Evolutionary conservation across 1,140 invertebrate species (phyloP), one percentile per base, ranked within the genome.

Genomic region (Lepidotrigona ventralis): DNA sequence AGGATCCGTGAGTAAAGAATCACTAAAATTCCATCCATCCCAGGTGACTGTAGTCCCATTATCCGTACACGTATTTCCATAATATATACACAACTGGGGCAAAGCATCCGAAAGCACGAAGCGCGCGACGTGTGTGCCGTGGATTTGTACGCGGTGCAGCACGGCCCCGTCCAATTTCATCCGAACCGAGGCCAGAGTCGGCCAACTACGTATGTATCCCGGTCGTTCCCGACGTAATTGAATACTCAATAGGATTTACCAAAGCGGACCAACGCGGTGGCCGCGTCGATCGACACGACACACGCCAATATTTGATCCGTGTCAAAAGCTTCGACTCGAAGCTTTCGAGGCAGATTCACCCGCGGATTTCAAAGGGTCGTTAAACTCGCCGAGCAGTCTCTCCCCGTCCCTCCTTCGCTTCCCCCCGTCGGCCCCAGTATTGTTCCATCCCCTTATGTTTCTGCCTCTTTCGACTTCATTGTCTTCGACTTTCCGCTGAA

Each of bases 231-330:
- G 63, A 46, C 84, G 84, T 90, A 90, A 90, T 90, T 89, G 89
- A 90, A 90, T 90, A 89, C 89, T 90, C 89, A 88, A 90, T 90
- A 89, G 87, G 88, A 90, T 90, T 90, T 90, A 85, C 87, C 89
- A 89, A 88, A 90, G 90, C 85, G 87, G 83, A 70, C 82, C 76
- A 81, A 70, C 70, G 81, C 53, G 60, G 78, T 66, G 66, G 79
- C 26, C 75, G 83, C 70, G 79, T 64, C 86, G 81, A 88, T 89
- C 85, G 88, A 89, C 85, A 87, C 85, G 88, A 87, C 88, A 85
- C 88, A 86, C 88, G 86, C 88, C 88, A 90, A 90, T 90, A 90
- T 90, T 90, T 90, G 88, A 89, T 89, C 81, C 88, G 86, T 86
- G 88, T 89, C 88, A 89, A 89, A 89, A 89, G 88, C 88, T 86